Percentiles rank a stretch among this genome's conserved stretches.
phyloP scores from a whole-genome alignment of 2,113 vertebrate species.

The Saguinus midas region DNA sequence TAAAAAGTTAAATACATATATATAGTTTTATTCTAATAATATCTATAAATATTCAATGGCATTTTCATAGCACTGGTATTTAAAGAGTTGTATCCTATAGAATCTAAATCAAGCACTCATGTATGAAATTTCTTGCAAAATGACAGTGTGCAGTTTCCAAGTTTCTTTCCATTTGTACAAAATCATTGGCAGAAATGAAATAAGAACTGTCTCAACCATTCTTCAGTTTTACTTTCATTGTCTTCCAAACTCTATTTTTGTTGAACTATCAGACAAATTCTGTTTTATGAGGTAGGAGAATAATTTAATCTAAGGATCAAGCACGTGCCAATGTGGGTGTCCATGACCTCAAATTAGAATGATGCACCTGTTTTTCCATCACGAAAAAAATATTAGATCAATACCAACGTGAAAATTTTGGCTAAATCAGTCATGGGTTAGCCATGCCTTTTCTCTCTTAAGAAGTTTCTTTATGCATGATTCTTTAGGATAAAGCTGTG shows the following conservation, averaged over 20 bases:
- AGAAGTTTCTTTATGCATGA: not conserved
- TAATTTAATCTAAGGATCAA: constrained; percentile 19
- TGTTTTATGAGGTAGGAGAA: constrained; percentile 35
- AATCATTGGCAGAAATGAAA: constrained; percentile 64
- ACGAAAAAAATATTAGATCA: not conserved
- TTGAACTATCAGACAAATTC: constrained; percentile 39
- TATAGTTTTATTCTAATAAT: not conserved
- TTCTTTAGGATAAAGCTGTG: not conserved
- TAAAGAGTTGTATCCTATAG: not conserved
- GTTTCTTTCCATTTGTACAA: constrained; percentile 44
- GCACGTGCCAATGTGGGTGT: not conserved
- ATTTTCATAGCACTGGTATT: not conserved
- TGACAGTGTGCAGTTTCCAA: not conserved
- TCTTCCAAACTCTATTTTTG: constrained; percentile 54
- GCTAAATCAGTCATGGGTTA: not conserved
- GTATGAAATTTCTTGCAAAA: not conserved
- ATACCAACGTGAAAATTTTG: not conserved
- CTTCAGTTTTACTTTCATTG: constrained; percentile 1
- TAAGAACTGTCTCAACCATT: constrained; percentile 37
- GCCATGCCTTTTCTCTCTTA: not conserved
- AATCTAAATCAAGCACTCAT: not conserved
- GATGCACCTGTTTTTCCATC: not conserved
- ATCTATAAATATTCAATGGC: not conserved
- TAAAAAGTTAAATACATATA: not conserved
- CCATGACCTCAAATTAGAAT: not conserved